phyloP scores from a whole-genome alignment of 1,140 invertebrate species.

The Battus philenor region DNA sequence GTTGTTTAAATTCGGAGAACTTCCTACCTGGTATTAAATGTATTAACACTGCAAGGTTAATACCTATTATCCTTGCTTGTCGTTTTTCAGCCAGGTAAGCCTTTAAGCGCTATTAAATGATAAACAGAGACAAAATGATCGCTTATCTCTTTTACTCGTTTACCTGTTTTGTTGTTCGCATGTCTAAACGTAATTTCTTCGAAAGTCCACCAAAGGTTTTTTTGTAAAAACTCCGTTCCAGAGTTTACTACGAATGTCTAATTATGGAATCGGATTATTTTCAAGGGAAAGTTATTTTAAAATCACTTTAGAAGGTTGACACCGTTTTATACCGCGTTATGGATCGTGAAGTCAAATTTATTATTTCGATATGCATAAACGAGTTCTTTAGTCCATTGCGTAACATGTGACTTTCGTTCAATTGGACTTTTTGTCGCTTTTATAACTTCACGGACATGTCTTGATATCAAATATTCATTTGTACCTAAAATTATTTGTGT shows the following conservation, averaged over 20 bases:
- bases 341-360: constrained; percentile 1
- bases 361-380: neutral
- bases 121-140: neutral
- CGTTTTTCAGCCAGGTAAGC: constrained; percentile 1
- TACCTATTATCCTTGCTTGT: constrained; percentile 4
- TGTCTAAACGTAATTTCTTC: neutral
- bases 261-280: neutral
- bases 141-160: neutral
- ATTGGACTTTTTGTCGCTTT: neutral
- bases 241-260: neutral
- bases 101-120: constrained; percentile 9
- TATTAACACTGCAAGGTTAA: constrained; percentile 11
- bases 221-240: neutral
- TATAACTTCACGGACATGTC: constrained; percentile 1
- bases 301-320: constrained; percentile 3
- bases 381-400: neutral
- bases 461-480: too few relatives aligned
- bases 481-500: too few relatives aligned
- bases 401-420: constrained; percentile 1
- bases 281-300: neutral
- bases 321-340: neutral
- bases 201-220: neutral
- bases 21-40: constrained; percentile 20
- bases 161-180: constrained; percentile 1
- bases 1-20: constrained; percentile 13